phyloP scores from a whole-genome alignment of 2,888 invertebrate genomes.

The Myopa tessellatipennis region DNA sequence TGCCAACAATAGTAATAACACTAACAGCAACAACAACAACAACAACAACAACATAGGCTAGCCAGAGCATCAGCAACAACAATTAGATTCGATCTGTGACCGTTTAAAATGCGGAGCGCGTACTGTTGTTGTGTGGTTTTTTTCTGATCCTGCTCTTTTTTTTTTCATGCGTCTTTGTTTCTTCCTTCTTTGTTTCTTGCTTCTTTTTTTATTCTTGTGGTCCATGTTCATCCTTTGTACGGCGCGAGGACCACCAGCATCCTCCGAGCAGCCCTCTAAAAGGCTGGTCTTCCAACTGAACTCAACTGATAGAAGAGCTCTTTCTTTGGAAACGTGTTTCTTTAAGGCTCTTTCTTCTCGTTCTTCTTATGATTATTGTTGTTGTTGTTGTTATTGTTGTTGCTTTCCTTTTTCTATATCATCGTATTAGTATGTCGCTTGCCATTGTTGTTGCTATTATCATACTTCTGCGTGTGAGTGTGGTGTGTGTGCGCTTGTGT shows the following conservation, averaged over 20 bases:
- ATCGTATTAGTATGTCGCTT: slow-evolving; percentile 2
- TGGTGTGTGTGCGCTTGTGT: background rate
- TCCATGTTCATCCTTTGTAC: too few species aligned
- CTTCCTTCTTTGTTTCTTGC: background rate
- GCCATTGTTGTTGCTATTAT: background rate
- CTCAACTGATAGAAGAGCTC: background rate
- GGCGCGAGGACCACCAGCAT: too few species aligned
- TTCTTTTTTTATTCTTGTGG: too few species aligned
- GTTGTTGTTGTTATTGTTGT: background rate
- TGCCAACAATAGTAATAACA: background rate
- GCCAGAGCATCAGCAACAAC: background rate
- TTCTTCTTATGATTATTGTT: background rate
- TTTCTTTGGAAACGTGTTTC: slow-evolving; percentile 23
- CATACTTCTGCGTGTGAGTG: background rate
- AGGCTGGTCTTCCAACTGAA: background rate
- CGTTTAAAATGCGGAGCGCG: slow-evolving; percentile 21
- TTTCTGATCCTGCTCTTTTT: background rate
- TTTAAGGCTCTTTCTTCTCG: background rate
- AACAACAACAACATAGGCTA: background rate
- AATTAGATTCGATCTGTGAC: background rate
- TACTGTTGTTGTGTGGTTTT: background rate
- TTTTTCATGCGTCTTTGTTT: background rate
- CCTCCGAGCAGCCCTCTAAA: background rate
- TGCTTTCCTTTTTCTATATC: background rate
- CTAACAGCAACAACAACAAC: background rate